Percentiles rank a stretch among this genome's conserved stretches.
Conservation (phyloP, 2,797 vertebrate genomes). For the Lepilemur ruficaudatus region DNA sequence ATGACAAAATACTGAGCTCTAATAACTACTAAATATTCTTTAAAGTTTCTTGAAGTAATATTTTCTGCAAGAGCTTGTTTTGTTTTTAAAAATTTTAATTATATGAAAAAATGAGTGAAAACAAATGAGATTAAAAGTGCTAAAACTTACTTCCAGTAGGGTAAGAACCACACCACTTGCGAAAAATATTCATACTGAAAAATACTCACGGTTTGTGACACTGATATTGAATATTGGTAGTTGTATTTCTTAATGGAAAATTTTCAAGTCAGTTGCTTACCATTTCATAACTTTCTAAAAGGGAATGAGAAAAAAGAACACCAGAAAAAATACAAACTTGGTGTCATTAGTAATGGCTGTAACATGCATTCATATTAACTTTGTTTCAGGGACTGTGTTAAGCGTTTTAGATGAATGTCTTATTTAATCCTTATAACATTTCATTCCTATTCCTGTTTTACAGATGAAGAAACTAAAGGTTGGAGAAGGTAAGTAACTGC, state of each 20-base stretch:
- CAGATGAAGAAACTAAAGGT: background rate
- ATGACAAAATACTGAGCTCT: background rate
- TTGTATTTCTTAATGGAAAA: background rate
- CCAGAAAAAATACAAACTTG: background rate
- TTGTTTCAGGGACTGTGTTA: background rate
- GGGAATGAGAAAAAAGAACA: background rate
- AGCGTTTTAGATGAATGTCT: background rate
- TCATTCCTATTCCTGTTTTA: background rate
- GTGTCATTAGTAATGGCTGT: background rate
- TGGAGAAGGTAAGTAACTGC: background rate
- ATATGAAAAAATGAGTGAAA: background rate
- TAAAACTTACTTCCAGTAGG: background rate
- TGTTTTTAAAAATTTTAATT: background rate
- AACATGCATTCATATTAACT: background rate
- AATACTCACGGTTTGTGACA: background rate
- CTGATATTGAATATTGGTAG: background rate
- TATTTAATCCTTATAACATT: background rate
- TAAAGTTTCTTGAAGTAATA: background rate
- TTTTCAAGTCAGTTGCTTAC: background rate
- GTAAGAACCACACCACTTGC: background rate
- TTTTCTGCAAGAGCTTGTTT: background rate
- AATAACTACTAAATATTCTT: background rate
- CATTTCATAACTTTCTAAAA: background rate
- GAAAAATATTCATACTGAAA: background rate
- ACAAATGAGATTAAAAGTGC: background rate